Base-by-base conservation (phyloP, 1,140 invertebrate species). In the Branchinecta lynchi region DNA sequence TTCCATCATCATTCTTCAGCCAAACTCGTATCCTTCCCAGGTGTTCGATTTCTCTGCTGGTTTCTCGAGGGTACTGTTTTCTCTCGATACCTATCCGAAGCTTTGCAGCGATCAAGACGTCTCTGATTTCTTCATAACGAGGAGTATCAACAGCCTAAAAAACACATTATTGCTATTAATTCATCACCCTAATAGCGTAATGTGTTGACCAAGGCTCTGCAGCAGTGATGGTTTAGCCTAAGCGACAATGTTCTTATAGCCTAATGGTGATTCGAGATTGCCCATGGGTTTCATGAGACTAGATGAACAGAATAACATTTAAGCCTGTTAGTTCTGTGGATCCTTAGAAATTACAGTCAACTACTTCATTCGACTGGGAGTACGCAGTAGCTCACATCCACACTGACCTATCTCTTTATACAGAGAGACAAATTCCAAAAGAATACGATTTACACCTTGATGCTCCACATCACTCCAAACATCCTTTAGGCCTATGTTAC, bases 81-180 rank as follows among this genome's bases (percentile, higher is more conserved):
- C 95, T 94, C 82, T 98, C 93, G n/a, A 94, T 86, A 44, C 87
- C 88, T 69, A 95, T 86, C 73, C 86, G 87, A 43, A 97, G 79
- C 45, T 91, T 90, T 67, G 87, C 85, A 66, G 88, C 84, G 9
- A 86, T 79, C 32, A 97, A 79, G 7, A 98, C 92, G 81, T 98
- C 94, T 71, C 87, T 83, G 66, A 98, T 98, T 79, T 99, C 96
- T 75, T 89, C 85, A 77, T 88, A 87, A 1, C 89, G 94, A 45
- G 96, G 96, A 81, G 97, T 96, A 72, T 96, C 91, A 3, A 98
- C 88, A 77, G 89, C 93, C 82, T 85, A 73, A 44, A 75, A 77
- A 71, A 46, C 43, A 72, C 32, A 32, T 32, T 32, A 32, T 32
- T 32, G 32, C 65, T 45, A 66, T 44, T n/a, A 15, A 71, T 15